Percentiles rank a stretch among this genome's conserved stretches.
phyloP scores from a whole-genome alignment of 2,888 invertebrate species.

The Chrysolina haemoptera region DNA sequence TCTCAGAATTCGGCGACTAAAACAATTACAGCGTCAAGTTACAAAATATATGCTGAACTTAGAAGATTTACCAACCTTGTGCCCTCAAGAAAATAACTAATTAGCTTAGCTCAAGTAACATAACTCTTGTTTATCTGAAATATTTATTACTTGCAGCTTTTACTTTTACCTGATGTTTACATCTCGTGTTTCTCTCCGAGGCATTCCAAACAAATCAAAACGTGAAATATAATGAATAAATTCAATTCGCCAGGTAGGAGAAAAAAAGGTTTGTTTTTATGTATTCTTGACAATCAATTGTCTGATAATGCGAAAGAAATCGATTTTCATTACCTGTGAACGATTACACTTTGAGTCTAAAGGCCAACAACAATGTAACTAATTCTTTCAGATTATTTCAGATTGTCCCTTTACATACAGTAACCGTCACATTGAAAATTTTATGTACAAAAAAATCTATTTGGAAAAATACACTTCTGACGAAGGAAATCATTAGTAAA shows the following conservation, averaged over 20 bases:
- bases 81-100: slow-evolving; percentile 12
- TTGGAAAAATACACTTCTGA: too few species aligned
- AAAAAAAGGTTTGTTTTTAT: background rate
- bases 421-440: too few species aligned
- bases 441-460: too few species aligned
- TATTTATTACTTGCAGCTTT: slow-evolving; percentile 23
- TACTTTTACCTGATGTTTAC: slow-evolving; percentile 30
- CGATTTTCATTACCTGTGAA: too few species aligned
- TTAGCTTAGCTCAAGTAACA: slow-evolving; percentile 4
- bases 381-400: too few species aligned
- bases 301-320: too few species aligned
- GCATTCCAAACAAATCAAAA: slow-evolving; percentile 24
- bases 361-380: too few species aligned
- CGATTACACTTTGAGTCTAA: too few species aligned
- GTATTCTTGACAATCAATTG: too few species aligned
- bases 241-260: background rate
- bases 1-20: background rate
- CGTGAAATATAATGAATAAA: slow-evolving; percentile 6
- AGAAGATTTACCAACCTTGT: slow-evolving; percentile 1
- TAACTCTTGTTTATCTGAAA: slow-evolving; percentile 23
- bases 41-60: slow-evolving; percentile 6
- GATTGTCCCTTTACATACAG: too few species aligned
- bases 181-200: background rate
- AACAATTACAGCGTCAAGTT: background rate
- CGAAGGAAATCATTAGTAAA: too few species aligned